A percentile compares a stretch with the other conserved stretches of the same genome.
These are phyloP conservation scores for Ochropleura plecta DNA, from an alignment of 2,888 invertebrate species.

Conservation along the genomic window DNA sequence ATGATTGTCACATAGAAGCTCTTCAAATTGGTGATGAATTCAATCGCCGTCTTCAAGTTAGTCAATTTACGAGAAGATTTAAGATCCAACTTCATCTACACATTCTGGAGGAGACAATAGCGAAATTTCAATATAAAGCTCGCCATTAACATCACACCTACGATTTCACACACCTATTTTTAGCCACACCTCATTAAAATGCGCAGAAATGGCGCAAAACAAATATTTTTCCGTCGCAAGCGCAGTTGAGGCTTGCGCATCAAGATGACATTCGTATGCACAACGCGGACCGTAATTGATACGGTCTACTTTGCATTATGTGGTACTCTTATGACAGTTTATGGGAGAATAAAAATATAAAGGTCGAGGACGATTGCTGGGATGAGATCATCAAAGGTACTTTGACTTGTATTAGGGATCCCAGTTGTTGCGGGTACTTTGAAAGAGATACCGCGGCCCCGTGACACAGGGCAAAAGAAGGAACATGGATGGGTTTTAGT, in stretches of 20 bases:
- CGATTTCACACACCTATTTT: constrained; percentile 38
- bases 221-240: constrained; percentile 38
- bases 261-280: constrained; percentile 66
- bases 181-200: constrained; percentile 54
- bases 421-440: constrained; percentile 12
- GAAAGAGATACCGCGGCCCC: not conserved
- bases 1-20: not conserved
- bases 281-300: constrained; percentile 63
- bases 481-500: too few species aligned
- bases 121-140: constrained; percentile 29
- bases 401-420: constrained; percentile 4
- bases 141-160: constrained; percentile 10
- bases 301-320: constrained; percentile 52
- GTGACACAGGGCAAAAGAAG: too few species aligned
- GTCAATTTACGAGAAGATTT: constrained; percentile 9
- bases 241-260: constrained; percentile 41
- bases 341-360: constrained; percentile 41
- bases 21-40: constrained; percentile 1
- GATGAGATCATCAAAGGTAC: constrained; percentile 21
- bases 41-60: not conserved
- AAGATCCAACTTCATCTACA: constrained; percentile 14
- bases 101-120: constrained; percentile 26
- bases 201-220: constrained; percentile 54
- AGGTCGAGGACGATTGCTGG: constrained; percentile 36
- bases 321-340: constrained; percentile 44